These are phyloP conservation scores for Tympanoctomys barrerae DNA, from an alignment of 2,797 vertebrate genomes.

Conservation along the genomic window DNA sequence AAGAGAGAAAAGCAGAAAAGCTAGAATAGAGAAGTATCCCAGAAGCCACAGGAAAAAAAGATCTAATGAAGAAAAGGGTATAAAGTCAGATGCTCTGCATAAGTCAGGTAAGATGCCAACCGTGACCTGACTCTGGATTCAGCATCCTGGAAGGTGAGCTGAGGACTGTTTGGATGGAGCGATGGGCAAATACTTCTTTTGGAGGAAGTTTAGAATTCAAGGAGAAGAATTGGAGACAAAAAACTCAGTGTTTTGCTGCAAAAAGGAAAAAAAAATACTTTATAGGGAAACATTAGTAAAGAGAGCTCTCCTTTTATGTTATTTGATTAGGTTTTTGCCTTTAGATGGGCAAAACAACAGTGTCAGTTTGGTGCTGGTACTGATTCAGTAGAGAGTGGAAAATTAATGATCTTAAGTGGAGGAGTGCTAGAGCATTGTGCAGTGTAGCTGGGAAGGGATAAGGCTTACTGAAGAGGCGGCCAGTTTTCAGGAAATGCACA, in stretches of 20 bases:
- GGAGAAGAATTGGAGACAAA: neutral
- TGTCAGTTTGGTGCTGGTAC: neutral
- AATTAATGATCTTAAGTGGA: neutral
- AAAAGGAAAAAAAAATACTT: slow-evolving; percentile 2
- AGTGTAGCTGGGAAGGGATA: neutral
- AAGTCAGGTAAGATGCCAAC: neutral
- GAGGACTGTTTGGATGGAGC: neutral
- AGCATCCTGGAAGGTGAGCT: neutral
- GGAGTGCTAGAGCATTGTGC: neutral
- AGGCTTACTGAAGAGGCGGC: neutral
- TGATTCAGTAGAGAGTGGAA: neutral
- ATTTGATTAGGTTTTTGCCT: slow-evolving; percentile 15
- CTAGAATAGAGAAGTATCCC: neutral
- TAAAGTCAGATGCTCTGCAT: neutral
- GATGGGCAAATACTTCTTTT: neutral
- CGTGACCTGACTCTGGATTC: neutral
- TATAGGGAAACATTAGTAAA: neutral
- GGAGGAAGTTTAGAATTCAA: slow-evolving; percentile 15
- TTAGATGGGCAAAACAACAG: neutral
- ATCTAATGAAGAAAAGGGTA: neutral
- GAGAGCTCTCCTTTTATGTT: neutral
- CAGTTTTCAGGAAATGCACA: neutral
- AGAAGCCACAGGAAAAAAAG: neutral
- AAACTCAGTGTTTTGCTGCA: neutral
- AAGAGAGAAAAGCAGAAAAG: neutral